Base-by-base conservation (phyloP, 2,113 vertebrate genomes). In the Psettodes erumei region DNA sequence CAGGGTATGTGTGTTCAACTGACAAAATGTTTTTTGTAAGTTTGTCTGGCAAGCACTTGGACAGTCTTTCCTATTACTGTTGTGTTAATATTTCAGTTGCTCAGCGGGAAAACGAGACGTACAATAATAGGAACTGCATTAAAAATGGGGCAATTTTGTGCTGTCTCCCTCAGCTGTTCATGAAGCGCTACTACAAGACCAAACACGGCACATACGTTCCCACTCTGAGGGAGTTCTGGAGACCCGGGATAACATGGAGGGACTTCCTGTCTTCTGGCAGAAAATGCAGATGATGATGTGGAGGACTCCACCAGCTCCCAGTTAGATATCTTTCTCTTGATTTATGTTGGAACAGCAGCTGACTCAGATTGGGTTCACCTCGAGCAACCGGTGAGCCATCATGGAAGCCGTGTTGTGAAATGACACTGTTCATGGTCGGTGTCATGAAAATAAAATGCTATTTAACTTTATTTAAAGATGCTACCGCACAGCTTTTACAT, bases 191-290 rank as follows among this genome's bases (percentile, higher is more conserved):
- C 81, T 90, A 69, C 88, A 94, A 86, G 84, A 95, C 93, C 67
- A 94, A 93, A 75, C 92, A 93, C 0, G 89, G 93, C 87, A 95
- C 93, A 0, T 95, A 91, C 1, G 73, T 95, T 5, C 94, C 94
- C 35, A 95, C 94, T 1, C 87, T 95, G 56, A 88, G 89, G 51
- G 94, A 95, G 75, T 95, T 88, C 77, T 91, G 88, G 85, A 92
- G 62, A 71, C 92, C 92, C 1, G 18, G 67, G 0, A 37, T 64
- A 80, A 50, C 65, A 10, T 71, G 30, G 69, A 15, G 35, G 5
- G 19, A 72, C 51, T 1, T 75, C 3, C n/a, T 78, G 16, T 83
- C 71, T 1, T n/a, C 71, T 25, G 48, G 25, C 38, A 53, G 60
- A 6, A 88, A 86, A 73, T 33, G 4, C 53, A 84, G 89, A 82